phyloP scores from a whole-genome alignment of 2,113 vertebrate genomes.

The Octodon degus region DNA sequence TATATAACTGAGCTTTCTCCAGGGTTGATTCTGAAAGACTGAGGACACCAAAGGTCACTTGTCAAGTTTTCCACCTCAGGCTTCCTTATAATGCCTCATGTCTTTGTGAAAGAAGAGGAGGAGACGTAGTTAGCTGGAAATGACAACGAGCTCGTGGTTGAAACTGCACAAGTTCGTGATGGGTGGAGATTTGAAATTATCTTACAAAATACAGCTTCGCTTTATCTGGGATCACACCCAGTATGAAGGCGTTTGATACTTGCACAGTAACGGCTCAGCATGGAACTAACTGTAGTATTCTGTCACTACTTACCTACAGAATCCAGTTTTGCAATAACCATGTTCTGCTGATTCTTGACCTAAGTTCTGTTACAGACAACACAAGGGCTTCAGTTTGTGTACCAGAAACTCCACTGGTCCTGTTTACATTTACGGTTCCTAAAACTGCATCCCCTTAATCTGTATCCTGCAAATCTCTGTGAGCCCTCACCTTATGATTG shows the following conservation, averaged over 20 bases:
- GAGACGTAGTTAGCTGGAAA: background rate
- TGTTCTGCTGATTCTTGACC: background rate
- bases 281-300: background rate
- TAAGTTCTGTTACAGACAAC: background rate
- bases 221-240: background rate
- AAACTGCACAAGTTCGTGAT: no score
- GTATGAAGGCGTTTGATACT: background rate
- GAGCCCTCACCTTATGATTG: background rate
- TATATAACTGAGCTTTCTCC: background rate
- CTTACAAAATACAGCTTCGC: background rate
- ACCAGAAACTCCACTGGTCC: background rate
- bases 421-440: background rate
- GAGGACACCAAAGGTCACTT: background rate
- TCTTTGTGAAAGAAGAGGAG: background rate
- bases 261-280: background rate
- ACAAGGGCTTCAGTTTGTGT: background rate
- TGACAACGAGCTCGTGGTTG: accelerated
- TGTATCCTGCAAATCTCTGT: background rate
- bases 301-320: background rate
- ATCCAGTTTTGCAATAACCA: background rate
- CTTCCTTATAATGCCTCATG: background rate
- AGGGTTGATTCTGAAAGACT: background rate
- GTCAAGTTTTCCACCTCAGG: background rate
- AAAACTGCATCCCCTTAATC: background rate
- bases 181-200: background rate